Base-by-base conservation (phyloP, 2,888 invertebrate genomes). In the Pycnomerus fuliginosus region DNA sequence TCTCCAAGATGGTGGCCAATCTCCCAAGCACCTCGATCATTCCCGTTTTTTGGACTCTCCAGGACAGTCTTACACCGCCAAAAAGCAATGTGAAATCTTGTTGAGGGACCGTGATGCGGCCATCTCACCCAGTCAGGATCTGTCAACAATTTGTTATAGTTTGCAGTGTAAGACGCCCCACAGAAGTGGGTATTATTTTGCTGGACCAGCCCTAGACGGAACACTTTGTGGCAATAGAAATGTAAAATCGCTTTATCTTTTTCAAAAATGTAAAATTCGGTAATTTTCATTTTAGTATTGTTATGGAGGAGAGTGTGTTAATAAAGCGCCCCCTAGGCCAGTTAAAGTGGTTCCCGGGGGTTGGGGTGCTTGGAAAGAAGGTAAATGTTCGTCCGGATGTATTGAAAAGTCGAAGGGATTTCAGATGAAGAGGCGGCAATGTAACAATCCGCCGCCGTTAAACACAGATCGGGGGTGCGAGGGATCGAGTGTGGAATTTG, bases 191-290 rank as follows among this genome's bases (percentile, higher is more conserved):
- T 85, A 79, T 71, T 88, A 85, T 67, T 82, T 81, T 64, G 84
- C 88, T 1, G 89, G 89, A 0, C 90, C 90, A 0, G 90, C 90
- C n/a, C 70, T 90, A 16, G 87, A 89, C 48, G 90, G 90, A 28
- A 90, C 89, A 0, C 69, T 78, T 12, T 90, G 90, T 64, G 87
- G 84, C 5, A 65, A 68, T 0, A 74, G 74, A 44, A 80, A 76
- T 75, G 85, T 20, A 20, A 5, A 20, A 20, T 8, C 8, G 20
- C 20, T 8, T 20, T 5, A 4, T 20, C 20, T 20, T 8, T 20
- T 4, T 20, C 4, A 5, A 20, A 20, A 20, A 5, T 5, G 4
- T 20, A 4, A 4, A 4, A 8, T 36, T 39, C 16, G 7, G 7
- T 13, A 8, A 40, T 2, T 24, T 15, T 28, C 16, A 20, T 65